Conservation (phyloP, 1,140 invertebrate genomes). For the Hyposmocoma kahamanoa region DNA sequence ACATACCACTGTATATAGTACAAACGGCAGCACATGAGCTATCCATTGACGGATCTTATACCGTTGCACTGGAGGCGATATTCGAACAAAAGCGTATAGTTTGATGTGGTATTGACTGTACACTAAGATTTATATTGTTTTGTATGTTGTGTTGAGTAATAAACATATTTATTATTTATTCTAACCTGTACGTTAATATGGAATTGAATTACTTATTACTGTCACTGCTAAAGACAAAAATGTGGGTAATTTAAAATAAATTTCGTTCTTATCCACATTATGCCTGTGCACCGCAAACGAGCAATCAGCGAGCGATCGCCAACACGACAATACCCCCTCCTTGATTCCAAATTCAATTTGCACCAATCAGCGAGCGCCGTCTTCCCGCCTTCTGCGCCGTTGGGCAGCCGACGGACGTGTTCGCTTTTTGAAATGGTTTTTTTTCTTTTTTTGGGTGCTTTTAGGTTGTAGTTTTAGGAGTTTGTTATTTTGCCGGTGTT, state of each 20-base stretch:
- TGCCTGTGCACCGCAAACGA: constrained; percentile 54
- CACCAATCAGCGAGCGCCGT: constrained; percentile 66
- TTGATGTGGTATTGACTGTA: not conserved
- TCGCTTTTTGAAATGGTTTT: constrained; percentile 22
- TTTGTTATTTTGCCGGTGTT: constrained; percentile 1
- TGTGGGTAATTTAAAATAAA: not conserved
- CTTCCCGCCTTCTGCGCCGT: constrained; percentile 61
- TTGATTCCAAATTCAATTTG: constrained; percentile 70
- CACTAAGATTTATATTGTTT: not conserved
- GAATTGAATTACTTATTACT: not conserved
- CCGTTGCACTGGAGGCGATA: too few relatives aligned
- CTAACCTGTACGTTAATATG: not conserved
- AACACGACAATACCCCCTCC: constrained; percentile 65
- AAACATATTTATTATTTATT: not conserved
- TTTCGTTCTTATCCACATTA: constrained; percentile 31
- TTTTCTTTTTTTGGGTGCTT: constrained; percentile 21
- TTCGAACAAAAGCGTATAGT: not conserved
- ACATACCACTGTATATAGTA: too few relatives aligned
- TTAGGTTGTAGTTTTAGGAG: constrained; percentile 6
- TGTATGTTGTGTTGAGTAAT: not conserved
- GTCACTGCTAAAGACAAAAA: too few relatives aligned
- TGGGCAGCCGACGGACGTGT: constrained; percentile 45
- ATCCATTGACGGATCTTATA: too few relatives aligned
- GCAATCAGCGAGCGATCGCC: constrained; percentile 70
- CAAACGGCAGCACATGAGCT: too few relatives aligned